These are phyloP conservation scores for Anagrus nilaparvatae DNA, from an alignment of 1,140 invertebrate genomes.

Conservation along the genomic window DNA sequence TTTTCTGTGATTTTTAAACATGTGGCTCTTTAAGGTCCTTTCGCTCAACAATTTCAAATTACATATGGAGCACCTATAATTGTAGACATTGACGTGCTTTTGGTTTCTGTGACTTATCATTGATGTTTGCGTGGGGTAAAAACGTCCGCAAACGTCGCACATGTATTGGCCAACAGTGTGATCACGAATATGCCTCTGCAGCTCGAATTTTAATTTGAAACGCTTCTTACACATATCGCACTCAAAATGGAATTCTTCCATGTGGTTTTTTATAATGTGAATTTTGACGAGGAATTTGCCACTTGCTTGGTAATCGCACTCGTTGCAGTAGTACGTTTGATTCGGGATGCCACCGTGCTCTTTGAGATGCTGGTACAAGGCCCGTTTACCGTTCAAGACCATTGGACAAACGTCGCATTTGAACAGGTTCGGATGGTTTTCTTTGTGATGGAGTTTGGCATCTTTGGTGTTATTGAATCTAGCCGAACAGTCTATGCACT, in stretches of 20 bases:
- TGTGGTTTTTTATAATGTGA: conserved; percentile 25
- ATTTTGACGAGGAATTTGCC: conserved; percentile 18
- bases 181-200: conserved; percentile 36
- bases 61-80: conserved; percentile 23
- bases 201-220: conserved; percentile 34
- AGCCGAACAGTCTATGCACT: too few species aligned
- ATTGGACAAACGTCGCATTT: too few species aligned
- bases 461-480: too few species aligned
- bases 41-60: conserved; percentile 22
- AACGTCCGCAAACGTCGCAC: conserved; percentile 27
- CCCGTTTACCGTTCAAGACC: too few species aligned
- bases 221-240: conserved; percentile 43
- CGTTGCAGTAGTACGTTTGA: conserved; percentile 21
- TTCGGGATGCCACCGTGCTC: too few species aligned
- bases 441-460: too few species aligned
- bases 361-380: too few species aligned
- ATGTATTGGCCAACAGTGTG: conserved; percentile 23
- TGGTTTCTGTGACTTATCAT: conserved; percentile 24
- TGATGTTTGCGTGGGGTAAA: conserved; percentile 23
- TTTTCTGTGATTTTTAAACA: conserved; percentile 24
- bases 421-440: too few species aligned
- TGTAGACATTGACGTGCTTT: conserved; percentile 21
- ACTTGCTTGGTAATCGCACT: conserved; percentile 23
- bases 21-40: conserved; percentile 24
- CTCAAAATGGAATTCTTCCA: conserved; percentile 34